These are phyloP conservation scores for Amphipoea lucens DNA, from an alignment of 2,888 invertebrate species.

Conservation along the genomic window DNA sequence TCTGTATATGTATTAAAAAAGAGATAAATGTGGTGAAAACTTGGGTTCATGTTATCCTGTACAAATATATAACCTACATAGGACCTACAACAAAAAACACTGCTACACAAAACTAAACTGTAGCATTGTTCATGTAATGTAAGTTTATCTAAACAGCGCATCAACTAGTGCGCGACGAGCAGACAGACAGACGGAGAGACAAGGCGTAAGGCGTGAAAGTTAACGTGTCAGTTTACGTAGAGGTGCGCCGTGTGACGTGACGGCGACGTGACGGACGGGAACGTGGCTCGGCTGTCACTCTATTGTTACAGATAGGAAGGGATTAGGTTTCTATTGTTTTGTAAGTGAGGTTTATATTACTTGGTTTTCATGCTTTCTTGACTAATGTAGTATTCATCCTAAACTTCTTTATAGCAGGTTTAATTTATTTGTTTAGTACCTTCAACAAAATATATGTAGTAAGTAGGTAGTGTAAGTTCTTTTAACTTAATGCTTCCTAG, in stretches of 20 bases:
- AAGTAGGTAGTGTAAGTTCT: too few species aligned
- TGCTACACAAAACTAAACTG: constrained; percentile 11
- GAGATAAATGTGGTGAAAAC: too few species aligned
- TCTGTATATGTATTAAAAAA: too few species aligned
- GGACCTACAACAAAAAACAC: too few species aligned
- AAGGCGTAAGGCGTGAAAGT: constrained; percentile 69
- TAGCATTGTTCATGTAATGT: constrained; percentile 6
- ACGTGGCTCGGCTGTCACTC: constrained; percentile 30
- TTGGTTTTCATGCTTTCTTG: constrained; percentile 18
- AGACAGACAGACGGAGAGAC: constrained; percentile 58
- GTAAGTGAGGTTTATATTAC: constrained; percentile 14
- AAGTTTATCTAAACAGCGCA: constrained; percentile 38
- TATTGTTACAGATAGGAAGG: constrained; percentile 39
- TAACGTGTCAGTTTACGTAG: constrained; percentile 54
- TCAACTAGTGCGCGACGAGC: constrained; percentile 56
- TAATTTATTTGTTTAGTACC: background rate
- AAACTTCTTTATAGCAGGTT: background rate
- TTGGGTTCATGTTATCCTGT: too few species aligned
- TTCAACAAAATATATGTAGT: background rate
- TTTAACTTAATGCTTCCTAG: background rate
- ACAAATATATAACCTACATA: too few species aligned
- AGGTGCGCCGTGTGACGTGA: constrained; percentile 30
- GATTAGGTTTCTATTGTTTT: constrained; percentile 30
- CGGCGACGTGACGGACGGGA: constrained; percentile 36
- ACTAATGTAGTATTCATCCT: background rate